These are phyloP conservation scores for Pitta sordida DNA, from an alignment of 2,113 vertebrate species.

Conservation along the genomic window DNA sequence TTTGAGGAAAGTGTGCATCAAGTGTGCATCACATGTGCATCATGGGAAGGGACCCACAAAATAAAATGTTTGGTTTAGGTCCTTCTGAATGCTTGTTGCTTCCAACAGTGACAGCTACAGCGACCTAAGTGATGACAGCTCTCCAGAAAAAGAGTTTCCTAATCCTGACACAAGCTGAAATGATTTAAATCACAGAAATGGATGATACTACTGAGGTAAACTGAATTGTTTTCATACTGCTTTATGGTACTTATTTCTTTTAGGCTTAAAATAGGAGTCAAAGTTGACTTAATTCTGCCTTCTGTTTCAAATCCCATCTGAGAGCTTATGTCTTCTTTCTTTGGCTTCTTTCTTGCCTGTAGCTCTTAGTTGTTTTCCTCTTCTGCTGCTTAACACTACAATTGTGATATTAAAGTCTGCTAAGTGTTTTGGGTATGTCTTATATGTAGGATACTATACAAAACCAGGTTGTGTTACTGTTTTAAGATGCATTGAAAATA, in stretches of 20 bases:
- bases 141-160: slow-evolving; percentile 63
- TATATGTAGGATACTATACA: not conserved
- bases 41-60: not conserved
- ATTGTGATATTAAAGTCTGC: not conserved
- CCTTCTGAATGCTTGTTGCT: slow-evolving; percentile 18
- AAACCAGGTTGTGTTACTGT: not conserved
- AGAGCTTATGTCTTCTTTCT: slow-evolving; percentile 1
- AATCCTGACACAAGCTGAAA: slow-evolving; percentile 62
- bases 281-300: not conserved
- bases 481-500: not conserved
- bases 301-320: not conserved
- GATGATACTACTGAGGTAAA: slow-evolving; percentile 57
- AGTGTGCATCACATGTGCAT: not conserved
- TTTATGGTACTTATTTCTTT: not conserved
- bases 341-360: not conserved
- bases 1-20: slow-evolving; percentile 37
- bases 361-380: not conserved
- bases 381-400: not conserved
- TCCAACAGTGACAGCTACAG: slow-evolving; percentile 72
- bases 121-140: slow-evolving; percentile 70
- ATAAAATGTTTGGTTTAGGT: not conserved
- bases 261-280: not conserved
- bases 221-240: not conserved
- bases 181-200: not conserved
- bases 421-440: not conserved